Evolutionary conservation across 1,140 invertebrate genomes (phyloP).

Genomic region (Lordiphosa clarofinis): DNA sequence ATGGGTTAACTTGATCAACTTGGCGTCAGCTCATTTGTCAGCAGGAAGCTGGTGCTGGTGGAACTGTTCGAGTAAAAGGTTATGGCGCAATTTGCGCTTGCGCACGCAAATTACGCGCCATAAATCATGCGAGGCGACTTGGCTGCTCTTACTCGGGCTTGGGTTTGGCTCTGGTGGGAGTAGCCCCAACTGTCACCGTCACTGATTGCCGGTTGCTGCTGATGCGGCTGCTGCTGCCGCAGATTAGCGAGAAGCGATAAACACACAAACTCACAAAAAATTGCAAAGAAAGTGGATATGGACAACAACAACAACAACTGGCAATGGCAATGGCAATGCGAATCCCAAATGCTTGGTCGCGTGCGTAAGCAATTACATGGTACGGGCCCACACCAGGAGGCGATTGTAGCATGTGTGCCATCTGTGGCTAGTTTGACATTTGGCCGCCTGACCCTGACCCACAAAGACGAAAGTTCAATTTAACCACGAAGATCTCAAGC

Average conservation of each 20-base stretch:
- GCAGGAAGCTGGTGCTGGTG: constrained; percentile 56
- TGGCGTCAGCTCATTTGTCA: constrained; percentile 59
- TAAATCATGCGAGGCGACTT: constrained; percentile 61
- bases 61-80: constrained; percentile 42
- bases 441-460: constrained; percentile 70
- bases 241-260: constrained; percentile 70
- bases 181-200: constrained; percentile 66
- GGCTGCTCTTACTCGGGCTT: constrained; percentile 18
- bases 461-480: constrained; percentile 43
- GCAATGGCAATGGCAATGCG: constrained; percentile 10
- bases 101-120: constrained; percentile 75
- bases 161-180: constrained; percentile 48
- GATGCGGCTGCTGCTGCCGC: constrained; percentile 31
- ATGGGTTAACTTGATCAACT: constrained; percentile 28
- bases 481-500: constrained; percentile 17
- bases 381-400: background rate
- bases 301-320: too few species aligned
- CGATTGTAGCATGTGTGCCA: constrained; percentile 23
- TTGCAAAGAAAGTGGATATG: constrained; percentile 68
- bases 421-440: constrained; percentile 58
- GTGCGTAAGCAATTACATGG: constrained; percentile 66
- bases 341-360: constrained; percentile 35
- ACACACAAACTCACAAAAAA: constrained; percentile 66
- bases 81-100: constrained; percentile 69
- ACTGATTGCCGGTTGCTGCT: constrained; percentile 59